These are phyloP conservation scores for Andrena dorsata DNA, from an alignment of 2,888 invertebrate genomes.

Conservation along the genomic window DNA sequence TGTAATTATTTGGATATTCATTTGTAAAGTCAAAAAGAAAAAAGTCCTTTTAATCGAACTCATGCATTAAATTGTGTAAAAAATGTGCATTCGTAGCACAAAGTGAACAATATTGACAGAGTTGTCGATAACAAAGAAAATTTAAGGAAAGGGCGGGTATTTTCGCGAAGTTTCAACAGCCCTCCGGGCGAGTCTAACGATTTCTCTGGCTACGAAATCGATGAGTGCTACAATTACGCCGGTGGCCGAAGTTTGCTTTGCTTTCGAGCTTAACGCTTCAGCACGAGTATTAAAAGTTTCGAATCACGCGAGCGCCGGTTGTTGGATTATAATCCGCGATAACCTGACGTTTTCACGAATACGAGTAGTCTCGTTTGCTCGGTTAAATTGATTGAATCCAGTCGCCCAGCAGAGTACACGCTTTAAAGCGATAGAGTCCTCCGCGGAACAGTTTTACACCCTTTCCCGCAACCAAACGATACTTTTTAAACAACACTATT, in stretches of 20 bases:
- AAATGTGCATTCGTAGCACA: neutral
- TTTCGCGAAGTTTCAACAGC: conserved; percentile 49
- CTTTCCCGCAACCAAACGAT: neutral
- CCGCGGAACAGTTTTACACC: neutral
- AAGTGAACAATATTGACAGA: neutral
- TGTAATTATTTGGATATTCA: neutral
- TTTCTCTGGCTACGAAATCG: conserved; percentile 59
- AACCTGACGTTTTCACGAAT: conserved; percentile 68
- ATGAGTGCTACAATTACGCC: conserved; percentile 66
- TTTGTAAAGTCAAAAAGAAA: neutral
- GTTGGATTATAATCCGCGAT: conserved; percentile 68
- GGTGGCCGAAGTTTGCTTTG: conserved; percentile 68
- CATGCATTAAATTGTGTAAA: neutral
- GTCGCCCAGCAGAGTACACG: conserved; percentile 26
- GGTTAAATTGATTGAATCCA: conserved; percentile 53
- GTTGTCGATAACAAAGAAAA: neutral
- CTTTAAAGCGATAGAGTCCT: neutral
- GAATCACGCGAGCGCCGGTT: conserved; percentile 63
- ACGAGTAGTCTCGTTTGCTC: conserved; percentile 51
- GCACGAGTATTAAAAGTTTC: conserved; percentile 71
- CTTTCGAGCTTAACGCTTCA: conserved; percentile 68
- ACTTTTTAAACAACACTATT: neutral
- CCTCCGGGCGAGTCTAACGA: conserved; percentile 50
- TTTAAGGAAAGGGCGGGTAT: neutral
- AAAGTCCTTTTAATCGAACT: neutral